Evolutionary conservation across 2,888 invertebrate genomes (phyloP), one percentile per base, ranked within the genome.

Genomic region (Lissocephala sabroskyi): DNA sequence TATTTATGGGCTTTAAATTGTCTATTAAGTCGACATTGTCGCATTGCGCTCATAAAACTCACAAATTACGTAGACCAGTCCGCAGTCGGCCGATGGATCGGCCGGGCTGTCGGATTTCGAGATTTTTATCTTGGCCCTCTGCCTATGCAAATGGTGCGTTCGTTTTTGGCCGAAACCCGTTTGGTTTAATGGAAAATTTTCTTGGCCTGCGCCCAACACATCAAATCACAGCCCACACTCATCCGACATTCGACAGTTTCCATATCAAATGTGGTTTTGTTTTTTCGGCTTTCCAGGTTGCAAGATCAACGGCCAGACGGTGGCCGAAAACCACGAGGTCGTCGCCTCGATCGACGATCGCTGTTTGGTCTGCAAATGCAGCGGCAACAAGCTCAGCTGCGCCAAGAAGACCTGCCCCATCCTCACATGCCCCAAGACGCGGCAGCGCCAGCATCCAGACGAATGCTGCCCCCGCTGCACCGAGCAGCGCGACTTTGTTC

Each of bases 361-460:
- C 2, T 96, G 95, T 78, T 86, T 95, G 54, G 92, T 92, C 46
- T 96, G 95, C 76, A 90, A 91, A 35, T 96, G 95, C 82, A 87
- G 89, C 62, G 87, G 87, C 64, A 89, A 89, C 10, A 87, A 88
- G 45, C 84, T 96, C 64, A 90, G 90, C 11, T 96, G 96, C 81
- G 87, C 90, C 33, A 95, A 95, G 79, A 90, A 90, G 52, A 94
- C 95, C 1, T 97, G 97, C 73, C 95, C 96, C 0, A 95, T 96
- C 5, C 86, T 97, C 28, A 94, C 95, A 61, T 97, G 97, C 81
- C 90, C 91, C 4, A 84, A 85, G 1, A 86, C 87, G 9, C 89
- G 89, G 60, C 93, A 94, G 74, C 86, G 87, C 51, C 89, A 90
- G 45, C 89, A 89, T 19, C 87, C 90, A 0, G 94, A 93, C 2